These are phyloP conservation scores for Drosophila parvula DNA, from an alignment of 1,140 invertebrate species.

Conservation along the genomic window DNA sequence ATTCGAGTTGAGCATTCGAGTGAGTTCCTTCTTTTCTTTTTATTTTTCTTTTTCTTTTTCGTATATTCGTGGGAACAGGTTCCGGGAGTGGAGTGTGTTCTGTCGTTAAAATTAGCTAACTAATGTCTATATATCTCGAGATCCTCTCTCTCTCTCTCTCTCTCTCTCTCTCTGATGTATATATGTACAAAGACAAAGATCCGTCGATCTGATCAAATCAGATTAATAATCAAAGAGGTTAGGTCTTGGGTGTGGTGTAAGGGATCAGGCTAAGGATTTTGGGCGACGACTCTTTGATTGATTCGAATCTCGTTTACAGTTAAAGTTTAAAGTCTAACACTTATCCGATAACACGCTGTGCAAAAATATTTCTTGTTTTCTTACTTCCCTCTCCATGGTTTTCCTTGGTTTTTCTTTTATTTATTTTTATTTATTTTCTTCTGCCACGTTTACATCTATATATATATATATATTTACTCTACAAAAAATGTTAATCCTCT, in stretches of 20 bases:
- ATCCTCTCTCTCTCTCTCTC: slow-evolving; percentile 6
- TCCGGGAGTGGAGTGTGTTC: slow-evolving; percentile 21
- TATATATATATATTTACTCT: slow-evolving; percentile 35
- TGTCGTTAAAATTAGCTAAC: slow-evolving; percentile 68
- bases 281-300: slow-evolving; percentile 42
- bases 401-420: slow-evolving; percentile 7
- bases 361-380: slow-evolving; percentile 67
- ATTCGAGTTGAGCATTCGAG: slow-evolving; percentile 14
- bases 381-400: slow-evolving; percentile 12
- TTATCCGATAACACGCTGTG: slow-evolving; percentile 77
- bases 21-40: not conserved
- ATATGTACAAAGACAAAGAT: slow-evolving; percentile 52
- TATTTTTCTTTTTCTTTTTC: not conserved
- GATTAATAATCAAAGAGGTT: slow-evolving; percentile 19
- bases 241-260: too few relatives aligned
- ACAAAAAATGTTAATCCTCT: slow-evolving; percentile 66
- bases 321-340: slow-evolving; percentile 72
- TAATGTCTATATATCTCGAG: slow-evolving; percentile 55
- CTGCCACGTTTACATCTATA: slow-evolving; percentile 15
- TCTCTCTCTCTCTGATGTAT: slow-evolving; percentile 31
- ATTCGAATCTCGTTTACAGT: slow-evolving; percentile 59
- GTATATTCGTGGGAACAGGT: not conserved
- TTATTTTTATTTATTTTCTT: slow-evolving; percentile 15
- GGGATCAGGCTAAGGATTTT: not conserved
- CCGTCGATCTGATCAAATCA: slow-evolving; percentile 31